phyloP scores from a whole-genome alignment of 1,140 invertebrate genomes.

The Psix sp. region DNA sequence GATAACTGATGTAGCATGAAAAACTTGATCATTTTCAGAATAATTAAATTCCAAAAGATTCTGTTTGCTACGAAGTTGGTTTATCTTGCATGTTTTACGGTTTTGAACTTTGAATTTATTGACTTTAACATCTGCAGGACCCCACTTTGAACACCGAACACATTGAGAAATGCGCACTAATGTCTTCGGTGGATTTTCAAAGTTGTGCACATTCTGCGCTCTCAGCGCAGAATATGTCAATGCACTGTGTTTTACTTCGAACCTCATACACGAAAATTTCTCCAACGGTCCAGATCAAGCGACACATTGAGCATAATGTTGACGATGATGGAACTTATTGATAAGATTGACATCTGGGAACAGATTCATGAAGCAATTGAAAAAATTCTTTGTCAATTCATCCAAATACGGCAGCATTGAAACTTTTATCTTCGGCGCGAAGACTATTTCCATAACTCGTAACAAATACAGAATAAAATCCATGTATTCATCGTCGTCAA shows the following conservation, averaged over 20 bases:
- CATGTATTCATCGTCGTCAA: slow-evolving; percentile 34
- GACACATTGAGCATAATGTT: slow-evolving; percentile 20
- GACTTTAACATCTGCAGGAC: slow-evolving; percentile 1
- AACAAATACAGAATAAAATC: slow-evolving; percentile 14
- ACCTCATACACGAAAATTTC: slow-evolving; percentile 21
- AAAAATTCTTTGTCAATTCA: slow-evolving; percentile 17
- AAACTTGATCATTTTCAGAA: slow-evolving; percentile 12
- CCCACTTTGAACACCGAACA: slow-evolving; percentile 11
- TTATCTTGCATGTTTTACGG: neutral
- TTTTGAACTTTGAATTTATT: slow-evolving; percentile 1
- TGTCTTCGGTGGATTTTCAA: slow-evolving; percentile 25
- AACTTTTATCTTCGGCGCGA: slow-evolving; percentile 20
- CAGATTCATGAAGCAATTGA: neutral
- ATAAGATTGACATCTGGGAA: slow-evolving; percentile 11
- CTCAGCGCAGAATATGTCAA: slow-evolving; percentile 11
- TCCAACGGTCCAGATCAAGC: slow-evolving; percentile 20
- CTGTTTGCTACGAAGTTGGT: slow-evolving; percentile 1
- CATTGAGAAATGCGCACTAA: slow-evolving; percentile 5
- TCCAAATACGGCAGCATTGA: slow-evolving; percentile 18
- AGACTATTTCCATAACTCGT: slow-evolving; percentile 35
- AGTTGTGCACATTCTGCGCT: slow-evolving; percentile 28
- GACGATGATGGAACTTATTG: slow-evolving; percentile 13
- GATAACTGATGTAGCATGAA: neutral
- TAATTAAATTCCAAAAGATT: slow-evolving; percentile 7
- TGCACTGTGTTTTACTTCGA: slow-evolving; percentile 28